Evolutionary conservation across 2,888 invertebrate genomes (phyloP).

Genomic region (Diarsia rubi): DNA sequence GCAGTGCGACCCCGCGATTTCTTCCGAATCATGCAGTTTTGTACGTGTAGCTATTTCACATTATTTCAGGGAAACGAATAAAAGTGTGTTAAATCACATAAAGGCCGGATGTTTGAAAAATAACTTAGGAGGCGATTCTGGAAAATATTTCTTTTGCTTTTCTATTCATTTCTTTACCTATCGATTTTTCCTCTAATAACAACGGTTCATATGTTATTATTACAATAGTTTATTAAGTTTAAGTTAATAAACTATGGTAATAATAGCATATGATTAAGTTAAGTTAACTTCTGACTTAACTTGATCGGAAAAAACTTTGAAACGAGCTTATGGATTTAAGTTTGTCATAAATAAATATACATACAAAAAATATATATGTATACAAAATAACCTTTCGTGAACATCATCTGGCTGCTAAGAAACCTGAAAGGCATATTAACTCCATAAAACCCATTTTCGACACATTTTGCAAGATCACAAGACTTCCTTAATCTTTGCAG

Average conservation of each 20-base stretch:
- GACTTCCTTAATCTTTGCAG: constrained; percentile 28
- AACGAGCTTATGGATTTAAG: constrained; percentile 2
- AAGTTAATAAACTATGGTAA: too few species aligned
- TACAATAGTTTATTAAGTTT: too few species aligned
- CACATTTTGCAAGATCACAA: constrained; percentile 40
- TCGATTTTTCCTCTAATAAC: neutral
- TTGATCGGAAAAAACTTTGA: neutral
- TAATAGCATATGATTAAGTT: too few species aligned
- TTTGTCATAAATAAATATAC: neutral
- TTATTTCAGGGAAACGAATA: constrained; percentile 40
- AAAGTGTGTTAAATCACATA: constrained; percentile 29
- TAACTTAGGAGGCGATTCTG: constrained; percentile 28
- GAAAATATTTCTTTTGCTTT: constrained; percentile 18
- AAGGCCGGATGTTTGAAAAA: constrained; percentile 41
- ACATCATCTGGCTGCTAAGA: neutral
- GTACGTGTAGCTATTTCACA: constrained; percentile 26
- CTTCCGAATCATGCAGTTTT: constrained; percentile 49
- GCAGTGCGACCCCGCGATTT: constrained; percentile 24
- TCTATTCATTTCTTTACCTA: neutral
- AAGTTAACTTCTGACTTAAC: neutral
- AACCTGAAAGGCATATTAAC: neutral
- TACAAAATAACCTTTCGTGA: neutral
- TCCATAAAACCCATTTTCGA: constrained; percentile 2
- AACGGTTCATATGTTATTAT: neutral
- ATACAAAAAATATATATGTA: too few species aligned